These are phyloP conservation scores for Gymnosoma rotundatum DNA, from an alignment of 2,888 invertebrate genomes.

Conservation along the genomic window DNA sequence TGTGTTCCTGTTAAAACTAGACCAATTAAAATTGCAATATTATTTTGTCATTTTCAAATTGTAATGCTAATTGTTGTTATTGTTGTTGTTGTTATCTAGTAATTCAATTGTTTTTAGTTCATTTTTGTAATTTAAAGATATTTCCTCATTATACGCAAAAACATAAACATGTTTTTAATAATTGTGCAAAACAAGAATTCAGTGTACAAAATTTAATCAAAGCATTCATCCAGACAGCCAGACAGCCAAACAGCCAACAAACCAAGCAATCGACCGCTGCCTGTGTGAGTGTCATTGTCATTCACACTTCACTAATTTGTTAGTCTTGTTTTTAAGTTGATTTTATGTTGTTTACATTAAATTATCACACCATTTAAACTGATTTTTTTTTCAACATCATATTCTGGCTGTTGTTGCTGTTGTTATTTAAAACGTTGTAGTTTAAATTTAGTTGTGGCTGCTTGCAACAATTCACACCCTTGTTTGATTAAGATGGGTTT, in stretches of 20 bases:
- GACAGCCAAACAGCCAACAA: not conserved
- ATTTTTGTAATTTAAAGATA: conserved; percentile 10
- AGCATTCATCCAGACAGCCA: conserved; percentile 7
- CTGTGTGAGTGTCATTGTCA: conserved; percentile 54
- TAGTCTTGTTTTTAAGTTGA: conserved; percentile 45
- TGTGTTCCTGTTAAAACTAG: conserved; percentile 2
- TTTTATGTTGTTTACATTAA: conserved; percentile 34
- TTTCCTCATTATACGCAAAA: conserved; percentile 11
- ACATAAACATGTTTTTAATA: conserved; percentile 8
- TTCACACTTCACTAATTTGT: conserved; percentile 65
- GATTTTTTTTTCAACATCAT: conserved; percentile 11
- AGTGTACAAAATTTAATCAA: conserved; percentile 26
- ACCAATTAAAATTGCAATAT: conserved; percentile 1
- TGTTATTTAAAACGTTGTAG: conserved; percentile 21
- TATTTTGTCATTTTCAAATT: conserved; percentile 23
- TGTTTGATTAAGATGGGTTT: conserved; percentile 44
- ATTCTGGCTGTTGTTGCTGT: conserved; percentile 9
- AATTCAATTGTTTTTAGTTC: conserved; percentile 9
- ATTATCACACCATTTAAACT: conserved; percentile 46
- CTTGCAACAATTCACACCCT: conserved; percentile 64
- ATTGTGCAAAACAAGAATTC: conserved; percentile 29
- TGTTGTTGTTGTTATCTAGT: not conserved
- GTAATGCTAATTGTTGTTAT: not conserved
- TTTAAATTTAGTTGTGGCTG: conserved; percentile 34
- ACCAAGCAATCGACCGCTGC: conserved; percentile 27